Evolutionary conservation across 2,888 invertebrate genomes (phyloP), one percentile per base, ranked within the genome.

Genomic region (Parelbella ahira): DNA sequence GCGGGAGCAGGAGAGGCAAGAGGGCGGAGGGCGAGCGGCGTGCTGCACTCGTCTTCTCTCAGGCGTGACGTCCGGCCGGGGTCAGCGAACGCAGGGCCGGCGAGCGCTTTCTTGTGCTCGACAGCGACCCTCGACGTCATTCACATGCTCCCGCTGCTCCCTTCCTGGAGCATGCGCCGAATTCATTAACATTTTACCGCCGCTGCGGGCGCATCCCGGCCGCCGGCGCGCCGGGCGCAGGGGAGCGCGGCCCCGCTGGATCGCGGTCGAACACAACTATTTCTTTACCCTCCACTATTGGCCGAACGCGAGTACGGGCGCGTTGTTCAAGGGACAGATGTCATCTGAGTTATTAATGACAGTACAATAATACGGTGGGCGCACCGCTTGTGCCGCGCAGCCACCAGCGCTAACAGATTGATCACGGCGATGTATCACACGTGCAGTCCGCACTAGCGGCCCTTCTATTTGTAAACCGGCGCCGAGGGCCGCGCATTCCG

Each of bases 391-490:
- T 64, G 70, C 68, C 54, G 67, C 68, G 67, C 70, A 75, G 64
- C 61, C 68, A 68, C 73, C 71, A 69, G 71, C 68, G 75, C 71
- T 74, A 80, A 80, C 75, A 75, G 79, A 81, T 79, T 73, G 75
- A 80, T 82, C 74, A 76, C 69, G 63, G 75, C 75, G 67, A 82
- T 80, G 78, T 76, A 80, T 81, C 73, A 82, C 82, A 81, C 81
- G 80, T 81, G 84, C 79, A 79, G 76, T 71, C 68, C 68, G 72
- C 66, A 65, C 74, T 76, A 72, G 78, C 71, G 79, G 82, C 80
- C 83, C 83, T 86, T 86, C 83, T 86, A 84, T 84, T 83, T 84
- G 86, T 86, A 82, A 83, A 80, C 82, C 76, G 83, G 84, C 83
- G 83, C 80, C 81, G 81, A 76, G 79, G 81, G 82, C 81, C 77